Conservation (phyloP, 1,140 invertebrate genomes). For the Luehdorfia chinensis region DNA sequence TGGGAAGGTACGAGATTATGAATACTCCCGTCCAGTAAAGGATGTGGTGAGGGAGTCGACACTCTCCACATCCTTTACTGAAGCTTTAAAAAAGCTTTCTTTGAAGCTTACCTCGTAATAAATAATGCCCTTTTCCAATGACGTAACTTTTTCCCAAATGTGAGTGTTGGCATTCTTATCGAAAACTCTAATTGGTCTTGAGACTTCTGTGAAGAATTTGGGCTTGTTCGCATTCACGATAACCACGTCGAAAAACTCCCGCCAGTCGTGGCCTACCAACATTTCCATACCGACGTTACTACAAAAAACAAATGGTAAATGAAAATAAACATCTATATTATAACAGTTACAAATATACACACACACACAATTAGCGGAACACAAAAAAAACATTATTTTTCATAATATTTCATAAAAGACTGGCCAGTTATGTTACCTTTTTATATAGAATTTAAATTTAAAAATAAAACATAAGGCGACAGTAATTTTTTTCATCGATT, state of each 20-base stretch:
- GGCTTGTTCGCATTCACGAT: slow-evolving; percentile 97
- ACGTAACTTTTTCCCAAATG: slow-evolving; percentile 93
- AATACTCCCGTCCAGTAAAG: too few relatives aligned
- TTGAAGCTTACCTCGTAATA: slow-evolving; percentile 92
- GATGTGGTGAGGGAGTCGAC: too few relatives aligned
- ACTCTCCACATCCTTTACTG: too few relatives aligned
- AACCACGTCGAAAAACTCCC: slow-evolving; percentile 94
- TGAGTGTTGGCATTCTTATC: slow-evolving; percentile 88
- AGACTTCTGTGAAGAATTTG: slow-evolving; percentile 95
- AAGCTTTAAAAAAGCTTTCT: too few relatives aligned
- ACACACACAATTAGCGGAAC: too few relatives aligned
- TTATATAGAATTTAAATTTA: background rate
- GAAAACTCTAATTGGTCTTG: slow-evolving; percentile 92
- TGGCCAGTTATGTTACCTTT: too few relatives aligned
- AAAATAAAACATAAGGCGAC: too few relatives aligned
- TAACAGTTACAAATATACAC: too few relatives aligned
- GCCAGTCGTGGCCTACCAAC: slow-evolving; percentile 93
- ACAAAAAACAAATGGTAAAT: slow-evolving; percentile 35
- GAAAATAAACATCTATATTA: slow-evolving; percentile 6
- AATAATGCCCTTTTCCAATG: slow-evolving; percentile 91
- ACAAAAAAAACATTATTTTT: too few relatives aligned
- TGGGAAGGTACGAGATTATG: too few relatives aligned
- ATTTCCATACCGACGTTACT: slow-evolving; percentile 95
- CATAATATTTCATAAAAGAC: too few relatives aligned
- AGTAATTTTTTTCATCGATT: too few relatives aligned